phyloP scores from a whole-genome alignment of 2,888 invertebrate species.

The Drosophila tanythrix region DNA sequence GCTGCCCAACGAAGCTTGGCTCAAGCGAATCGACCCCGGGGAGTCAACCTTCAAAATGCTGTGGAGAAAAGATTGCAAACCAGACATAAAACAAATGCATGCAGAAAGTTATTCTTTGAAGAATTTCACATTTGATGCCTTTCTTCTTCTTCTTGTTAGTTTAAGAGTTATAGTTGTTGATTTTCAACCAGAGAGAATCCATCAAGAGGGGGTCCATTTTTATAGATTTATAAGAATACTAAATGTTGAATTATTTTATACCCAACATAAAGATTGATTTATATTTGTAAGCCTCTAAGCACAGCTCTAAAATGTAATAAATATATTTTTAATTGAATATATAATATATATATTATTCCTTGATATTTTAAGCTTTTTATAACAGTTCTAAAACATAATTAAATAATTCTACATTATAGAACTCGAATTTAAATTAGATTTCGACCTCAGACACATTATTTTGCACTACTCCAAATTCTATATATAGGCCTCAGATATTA shows the following conservation, averaged over 20 bases:
- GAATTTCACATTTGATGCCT: not conserved
- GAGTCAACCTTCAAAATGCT: constrained; percentile 47
- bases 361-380: not conserved
- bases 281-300: not conserved
- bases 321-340: not conserved
- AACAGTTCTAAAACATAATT: not conserved
- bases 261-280: not conserved
- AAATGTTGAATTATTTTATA: not conserved
- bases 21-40: constrained; percentile 63
- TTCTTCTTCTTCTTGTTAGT: not conserved
- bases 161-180: not conserved
- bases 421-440: not conserved
- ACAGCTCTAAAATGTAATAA: not conserved
- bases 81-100: not conserved
- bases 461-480: too few relatives aligned
- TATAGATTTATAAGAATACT: not conserved
- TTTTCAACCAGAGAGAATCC: not conserved
- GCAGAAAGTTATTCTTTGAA: constrained; percentile 3
- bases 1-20: constrained; percentile 65
- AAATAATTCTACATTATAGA: not conserved
- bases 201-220: not conserved
- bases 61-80: constrained; percentile 12
- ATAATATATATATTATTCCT: not conserved
- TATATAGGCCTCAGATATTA: not conserved
- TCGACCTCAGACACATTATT: not conserved